Percentiles rank a stretch among this genome's conserved stretches.
These are phyloP conservation scores for Sminthurinus aureus DNA, from an alignment of 2,888 invertebrate genomes.

Conservation along the genomic window DNA sequence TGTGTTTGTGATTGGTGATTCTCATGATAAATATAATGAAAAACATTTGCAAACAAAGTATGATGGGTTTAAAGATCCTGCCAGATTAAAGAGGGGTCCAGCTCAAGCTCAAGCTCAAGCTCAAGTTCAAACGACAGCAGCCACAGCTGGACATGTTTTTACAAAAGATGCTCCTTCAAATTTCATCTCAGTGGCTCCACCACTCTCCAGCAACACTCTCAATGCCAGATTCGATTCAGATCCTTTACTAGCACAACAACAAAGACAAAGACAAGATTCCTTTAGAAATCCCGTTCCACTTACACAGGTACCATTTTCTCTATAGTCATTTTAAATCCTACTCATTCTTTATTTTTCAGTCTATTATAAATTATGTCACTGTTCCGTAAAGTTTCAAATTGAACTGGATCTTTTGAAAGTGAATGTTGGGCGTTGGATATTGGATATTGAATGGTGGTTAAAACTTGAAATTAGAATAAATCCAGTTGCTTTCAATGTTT, in stretches of 20 bases:
- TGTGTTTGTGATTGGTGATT: background rate
- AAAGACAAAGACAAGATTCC: too few relatives aligned
- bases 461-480: too few relatives aligned
- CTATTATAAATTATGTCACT: too few relatives aligned
- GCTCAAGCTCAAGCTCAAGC: background rate
- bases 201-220: background rate
- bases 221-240: background rate
- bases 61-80: background rate
- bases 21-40: background rate
- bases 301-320: too few relatives aligned
- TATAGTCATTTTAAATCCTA: too few relatives aligned
- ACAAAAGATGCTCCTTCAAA: background rate
- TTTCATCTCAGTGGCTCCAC: background rate
- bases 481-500: too few relatives aligned
- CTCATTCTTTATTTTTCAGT: too few relatives aligned
- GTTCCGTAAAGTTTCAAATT: too few relatives aligned
- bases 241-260: too few relatives aligned
- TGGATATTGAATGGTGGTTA: too few relatives aligned
- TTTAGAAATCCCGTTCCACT: background rate
- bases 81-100: background rate
- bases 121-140: background rate
- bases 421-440: too few relatives aligned
- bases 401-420: too few relatives aligned
- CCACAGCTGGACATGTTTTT: background rate
- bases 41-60: background rate